Evolutionary conservation across 2,113 vertebrate genomes (phyloP).

Genomic region (Strix aluco): DNA sequence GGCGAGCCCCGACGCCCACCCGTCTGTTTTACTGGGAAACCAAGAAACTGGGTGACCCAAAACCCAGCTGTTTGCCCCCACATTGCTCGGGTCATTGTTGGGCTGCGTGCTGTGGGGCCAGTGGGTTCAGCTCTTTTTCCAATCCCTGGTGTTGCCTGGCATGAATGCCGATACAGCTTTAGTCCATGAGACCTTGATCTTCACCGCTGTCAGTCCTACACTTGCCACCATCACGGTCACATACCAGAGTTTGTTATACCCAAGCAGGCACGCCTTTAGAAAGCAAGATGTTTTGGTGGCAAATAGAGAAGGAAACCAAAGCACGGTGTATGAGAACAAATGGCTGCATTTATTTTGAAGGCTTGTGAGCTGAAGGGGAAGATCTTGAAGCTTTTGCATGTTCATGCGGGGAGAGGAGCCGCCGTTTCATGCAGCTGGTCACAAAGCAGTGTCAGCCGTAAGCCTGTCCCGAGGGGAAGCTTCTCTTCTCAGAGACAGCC

Average conservation of each 20-base stretch:
- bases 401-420: not conserved
- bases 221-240: accelerated
- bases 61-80: not conserved
- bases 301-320: not conserved
- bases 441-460: not conserved
- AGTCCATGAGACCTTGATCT: not conserved
- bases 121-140: not conserved
- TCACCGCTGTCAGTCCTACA: not conserved
- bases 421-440: accelerated
- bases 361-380: not conserved
- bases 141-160: not conserved
- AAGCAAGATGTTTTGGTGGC: not conserved
- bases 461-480: not conserved
- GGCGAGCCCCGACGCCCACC: accelerated
- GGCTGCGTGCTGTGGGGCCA: not conserved
- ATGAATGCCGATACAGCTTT: not conserved
- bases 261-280: not conserved
- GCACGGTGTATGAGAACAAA: too few relatives aligned
- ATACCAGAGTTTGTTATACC: not conserved
- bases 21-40: accelerated
- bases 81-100: not conserved
- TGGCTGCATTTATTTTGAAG: not conserved
- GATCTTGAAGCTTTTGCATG: not conserved
- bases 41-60: not conserved
- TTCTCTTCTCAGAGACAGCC: not conserved